Evolutionary conservation across 2,797 vertebrate species (phyloP).

Genomic region (Arvicola amphibius): DNA sequence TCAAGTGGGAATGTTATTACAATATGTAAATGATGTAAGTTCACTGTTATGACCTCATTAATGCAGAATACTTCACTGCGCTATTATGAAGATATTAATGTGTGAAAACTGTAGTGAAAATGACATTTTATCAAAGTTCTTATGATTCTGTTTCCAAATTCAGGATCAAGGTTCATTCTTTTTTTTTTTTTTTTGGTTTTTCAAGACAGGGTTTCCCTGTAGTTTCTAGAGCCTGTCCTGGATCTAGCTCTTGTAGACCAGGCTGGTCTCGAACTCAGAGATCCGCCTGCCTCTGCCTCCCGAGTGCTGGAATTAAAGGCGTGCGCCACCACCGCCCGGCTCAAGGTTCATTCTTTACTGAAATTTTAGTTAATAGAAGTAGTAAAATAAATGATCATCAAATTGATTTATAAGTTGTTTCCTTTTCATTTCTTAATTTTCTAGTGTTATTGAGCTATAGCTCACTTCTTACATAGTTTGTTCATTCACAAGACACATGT

Average conservation of each 20-base stretch:
- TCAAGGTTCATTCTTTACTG: background rate
- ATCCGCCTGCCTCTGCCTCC: no score
- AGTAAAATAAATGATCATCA: background rate
- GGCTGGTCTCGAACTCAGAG: no score
- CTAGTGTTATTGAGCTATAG: background rate
- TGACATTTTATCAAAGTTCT: background rate
- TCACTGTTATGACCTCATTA: background rate
- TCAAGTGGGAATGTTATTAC: background rate
- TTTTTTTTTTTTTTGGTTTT: no score
- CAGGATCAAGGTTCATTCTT: background rate
- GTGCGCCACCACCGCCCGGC: no score
- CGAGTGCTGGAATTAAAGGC: no score
- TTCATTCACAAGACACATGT: background rate
- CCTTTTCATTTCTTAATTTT: constrained; percentile 1
- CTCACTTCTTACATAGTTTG: background rate
- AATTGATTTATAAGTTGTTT: background rate
- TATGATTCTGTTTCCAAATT: background rate
- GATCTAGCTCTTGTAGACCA: no score
- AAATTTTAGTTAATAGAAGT: background rate
- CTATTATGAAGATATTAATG: background rate
- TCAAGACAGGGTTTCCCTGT: no score
- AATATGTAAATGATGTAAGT: background rate
- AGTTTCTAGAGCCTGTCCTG: no score
- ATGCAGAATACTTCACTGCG: background rate
- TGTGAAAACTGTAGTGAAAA: background rate